These are phyloP conservation scores for Leptarthrus brevirostris DNA, from an alignment of 2,888 invertebrate genomes.

Conservation along the genomic window DNA sequence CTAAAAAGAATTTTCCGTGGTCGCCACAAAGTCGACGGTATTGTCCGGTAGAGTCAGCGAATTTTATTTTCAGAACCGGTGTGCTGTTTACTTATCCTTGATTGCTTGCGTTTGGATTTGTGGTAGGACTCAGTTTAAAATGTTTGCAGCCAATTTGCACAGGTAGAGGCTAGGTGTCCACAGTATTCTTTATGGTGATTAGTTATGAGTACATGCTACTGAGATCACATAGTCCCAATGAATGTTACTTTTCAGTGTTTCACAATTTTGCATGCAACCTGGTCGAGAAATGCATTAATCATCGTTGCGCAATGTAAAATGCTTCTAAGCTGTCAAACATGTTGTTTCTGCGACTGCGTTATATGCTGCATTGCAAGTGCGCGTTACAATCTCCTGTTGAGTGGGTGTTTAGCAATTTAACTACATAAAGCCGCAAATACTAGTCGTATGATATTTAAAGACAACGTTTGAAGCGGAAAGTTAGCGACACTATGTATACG, in stretches of 20 bases:
- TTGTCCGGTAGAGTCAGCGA: constrained; percentile 18
- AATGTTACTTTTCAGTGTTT: constrained; percentile 16
- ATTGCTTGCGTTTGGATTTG: neutral
- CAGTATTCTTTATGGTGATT: neutral
- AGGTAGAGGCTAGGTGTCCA: too few species aligned
- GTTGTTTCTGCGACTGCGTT: constrained; percentile 37
- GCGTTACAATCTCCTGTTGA: constrained; percentile 2
- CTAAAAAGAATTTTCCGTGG: constrained; percentile 29
- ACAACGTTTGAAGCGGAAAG: neutral
- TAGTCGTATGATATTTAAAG: neutral
- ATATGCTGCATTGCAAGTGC: constrained; percentile 18
- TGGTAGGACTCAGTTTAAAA: neutral
- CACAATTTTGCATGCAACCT: constrained; percentile 46
- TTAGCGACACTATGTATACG: neutral
- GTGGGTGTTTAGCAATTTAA: constrained; percentile 29
- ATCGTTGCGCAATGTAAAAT: constrained; percentile 41
- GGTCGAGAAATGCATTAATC: constrained; percentile 37
- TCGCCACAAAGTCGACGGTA: constrained; percentile 36
- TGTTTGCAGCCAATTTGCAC: neutral
- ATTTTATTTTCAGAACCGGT: constrained; percentile 28
- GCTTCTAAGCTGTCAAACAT: constrained; percentile 46
- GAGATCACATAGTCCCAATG: constrained; percentile 1
- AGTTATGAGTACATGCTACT: constrained; percentile 24
- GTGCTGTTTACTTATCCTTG: constrained; percentile 30
- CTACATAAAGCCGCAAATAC: neutral